These are phyloP conservation scores for Falco novaeseelandiae DNA, from an alignment of 2,797 vertebrate species.

Conservation along the genomic window DNA sequence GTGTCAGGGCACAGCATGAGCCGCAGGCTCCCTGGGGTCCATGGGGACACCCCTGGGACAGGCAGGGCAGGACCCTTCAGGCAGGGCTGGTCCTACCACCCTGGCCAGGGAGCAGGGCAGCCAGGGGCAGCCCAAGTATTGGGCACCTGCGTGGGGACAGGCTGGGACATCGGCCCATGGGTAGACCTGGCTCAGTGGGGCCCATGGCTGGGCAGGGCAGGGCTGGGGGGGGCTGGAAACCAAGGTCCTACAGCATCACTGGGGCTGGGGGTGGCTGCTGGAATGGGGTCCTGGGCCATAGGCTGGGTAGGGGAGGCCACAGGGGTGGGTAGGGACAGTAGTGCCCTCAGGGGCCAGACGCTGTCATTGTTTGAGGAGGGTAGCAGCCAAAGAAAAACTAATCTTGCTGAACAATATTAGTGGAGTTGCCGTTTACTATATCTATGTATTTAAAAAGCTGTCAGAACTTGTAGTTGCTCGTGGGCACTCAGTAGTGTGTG, in stretches of 20 bases:
- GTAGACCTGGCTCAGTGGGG: background rate
- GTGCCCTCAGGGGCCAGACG: too few relatives aligned
- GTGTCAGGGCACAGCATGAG: rapidly evolving
- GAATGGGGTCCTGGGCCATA: background rate
- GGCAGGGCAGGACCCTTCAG: background rate
- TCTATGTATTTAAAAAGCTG: background rate
- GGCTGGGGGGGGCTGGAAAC: background rate
- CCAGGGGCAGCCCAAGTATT: rapidly evolving
- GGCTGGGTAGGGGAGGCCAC: background rate
- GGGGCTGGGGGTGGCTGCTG: background rate
- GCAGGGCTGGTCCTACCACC: background rate
- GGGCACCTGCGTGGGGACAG: background rate
- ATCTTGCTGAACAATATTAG: rapidly evolving
- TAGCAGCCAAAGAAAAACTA: background rate
- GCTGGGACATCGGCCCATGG: rapidly evolving
- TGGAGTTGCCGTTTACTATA: background rate
- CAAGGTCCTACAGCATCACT: rapidly evolving
- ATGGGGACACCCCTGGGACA: background rate
- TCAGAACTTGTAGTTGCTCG: background rate
- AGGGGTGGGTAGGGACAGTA: background rate
- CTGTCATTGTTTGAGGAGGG: background rate
- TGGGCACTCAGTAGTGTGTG: background rate
- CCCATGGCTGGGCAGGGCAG: background rate
- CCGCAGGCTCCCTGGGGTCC: background rate
- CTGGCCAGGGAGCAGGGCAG: rapidly evolving